Percentiles rank a stretch among this genome's conserved stretches.
phyloP scores from a whole-genome alignment of 1,140 invertebrate genomes.

The Ditylenchus dipsaci region DNA sequence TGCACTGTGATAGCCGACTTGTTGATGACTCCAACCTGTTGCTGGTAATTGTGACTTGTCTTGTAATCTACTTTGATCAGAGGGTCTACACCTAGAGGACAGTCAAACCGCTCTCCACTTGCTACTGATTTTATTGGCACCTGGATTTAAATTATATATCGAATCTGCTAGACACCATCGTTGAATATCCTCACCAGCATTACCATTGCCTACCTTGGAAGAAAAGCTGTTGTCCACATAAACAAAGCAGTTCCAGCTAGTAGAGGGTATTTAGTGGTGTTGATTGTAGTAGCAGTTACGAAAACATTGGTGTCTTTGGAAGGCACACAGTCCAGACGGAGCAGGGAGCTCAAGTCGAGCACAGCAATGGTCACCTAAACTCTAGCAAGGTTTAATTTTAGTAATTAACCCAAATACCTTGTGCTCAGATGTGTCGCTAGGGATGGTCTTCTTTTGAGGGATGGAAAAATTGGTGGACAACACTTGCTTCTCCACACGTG shows the following conservation, averaged over 20 bases:
- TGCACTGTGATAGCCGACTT: slow-evolving; percentile 43
- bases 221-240: slow-evolving; percentile 61
- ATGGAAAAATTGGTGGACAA: slow-evolving; percentile 56
- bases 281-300: slow-evolving; percentile 59
- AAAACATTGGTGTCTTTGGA: slow-evolving; percentile 57
- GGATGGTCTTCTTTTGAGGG: slow-evolving; percentile 54
- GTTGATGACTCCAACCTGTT: slow-evolving; percentile 44
- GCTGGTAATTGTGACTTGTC: slow-evolving; percentile 56
- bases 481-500: too few species aligned
- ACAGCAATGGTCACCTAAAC: slow-evolving; percentile 55
- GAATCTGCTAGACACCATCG: too few species aligned
- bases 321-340: slow-evolving; percentile 59
- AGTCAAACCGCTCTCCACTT: slow-evolving; percentile 59
- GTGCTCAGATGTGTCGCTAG: slow-evolving; percentile 55
- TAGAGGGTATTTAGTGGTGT: slow-evolving; percentile 57
- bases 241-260: slow-evolving; percentile 59
- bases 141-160: too few species aligned
- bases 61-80: slow-evolving; percentile 59
- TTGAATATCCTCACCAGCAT: too few species aligned
- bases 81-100: slow-evolving; percentile 60
- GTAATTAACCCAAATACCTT: too few species aligned
- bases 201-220: slow-evolving; percentile 51
- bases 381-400: not conserved
- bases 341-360: slow-evolving; percentile 56
- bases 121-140: slow-evolving; percentile 46